A percentile compares a stretch with the other conserved stretches of the same genome.
Evolutionary conservation across 2,888 invertebrate species (phyloP).

Genomic region (Dynastes grantii): DNA sequence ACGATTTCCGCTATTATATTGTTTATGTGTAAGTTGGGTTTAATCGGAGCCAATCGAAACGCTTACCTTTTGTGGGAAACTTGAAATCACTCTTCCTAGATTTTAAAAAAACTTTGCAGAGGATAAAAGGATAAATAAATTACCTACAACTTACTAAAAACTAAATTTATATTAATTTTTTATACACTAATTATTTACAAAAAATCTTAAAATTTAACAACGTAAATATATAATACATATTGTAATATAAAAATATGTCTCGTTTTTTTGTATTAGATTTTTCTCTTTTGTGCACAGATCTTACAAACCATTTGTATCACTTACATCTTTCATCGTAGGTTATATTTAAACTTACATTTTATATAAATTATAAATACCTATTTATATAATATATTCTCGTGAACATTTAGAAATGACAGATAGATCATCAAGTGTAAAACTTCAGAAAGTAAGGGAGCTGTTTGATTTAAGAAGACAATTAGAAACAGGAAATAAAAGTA

Average conservation of each 20-base stretch:
- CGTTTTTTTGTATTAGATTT: slow-evolving; percentile 31
- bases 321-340: not conserved
- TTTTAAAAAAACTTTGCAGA: no score
- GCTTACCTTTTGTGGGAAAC: no score
- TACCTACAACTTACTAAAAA: not conserved
- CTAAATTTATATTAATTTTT: slow-evolving; percentile 46
- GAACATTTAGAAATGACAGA: slow-evolving; percentile 2
- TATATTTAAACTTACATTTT: slow-evolving; percentile 14
- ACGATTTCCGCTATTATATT: no score
- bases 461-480: not conserved
- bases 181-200: slow-evolving; percentile 52
- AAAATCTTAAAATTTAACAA: slow-evolving; percentile 39
- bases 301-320: not conserved
- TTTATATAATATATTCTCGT: slow-evolving; percentile 43
- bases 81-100: no score
- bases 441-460: not conserved
- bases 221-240: slow-evolving; percentile 41
- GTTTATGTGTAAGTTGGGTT: no score
- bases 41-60: no score
- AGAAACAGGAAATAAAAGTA: slow-evolving; percentile 8
- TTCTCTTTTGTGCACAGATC: not conserved
- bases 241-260: slow-evolving; percentile 39
- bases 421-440: not conserved
- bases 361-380: slow-evolving; percentile 48
- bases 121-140: no score